Percentiles rank a stretch among this genome's conserved stretches.
Conservation (phyloP, 2,797 vertebrate genomes). For the Alouatta caraya region DNA sequence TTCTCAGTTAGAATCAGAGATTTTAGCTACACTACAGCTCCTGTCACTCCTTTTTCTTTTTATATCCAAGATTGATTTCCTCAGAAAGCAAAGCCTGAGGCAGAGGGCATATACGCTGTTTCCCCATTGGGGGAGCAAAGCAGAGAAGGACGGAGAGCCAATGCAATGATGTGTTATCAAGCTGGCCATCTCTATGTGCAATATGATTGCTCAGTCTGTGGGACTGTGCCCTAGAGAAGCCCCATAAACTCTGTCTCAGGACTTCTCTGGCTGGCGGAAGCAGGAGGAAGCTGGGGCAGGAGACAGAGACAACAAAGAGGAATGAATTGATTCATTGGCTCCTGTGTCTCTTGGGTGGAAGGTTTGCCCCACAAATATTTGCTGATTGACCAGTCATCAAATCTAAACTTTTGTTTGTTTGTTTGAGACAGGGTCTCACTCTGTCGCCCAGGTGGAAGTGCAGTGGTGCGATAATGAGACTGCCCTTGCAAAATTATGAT, state of each 20-base stretch:
- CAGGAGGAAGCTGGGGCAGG: background rate
- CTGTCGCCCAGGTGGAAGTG: too few species aligned
- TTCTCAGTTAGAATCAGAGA: conserved; percentile 32
- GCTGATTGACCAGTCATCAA: background rate
- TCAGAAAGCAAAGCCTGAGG: background rate
- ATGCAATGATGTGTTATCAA: background rate
- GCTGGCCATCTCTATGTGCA: background rate
- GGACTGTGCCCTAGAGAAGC: background rate
- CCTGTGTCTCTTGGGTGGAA: background rate
- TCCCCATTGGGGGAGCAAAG: background rate
- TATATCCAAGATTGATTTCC: background rate
- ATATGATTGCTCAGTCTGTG: background rate
- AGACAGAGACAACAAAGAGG: background rate
- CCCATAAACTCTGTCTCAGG: background rate
- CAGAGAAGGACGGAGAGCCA: background rate
- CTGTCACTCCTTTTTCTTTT: background rate
- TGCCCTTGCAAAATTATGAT: too few species aligned
- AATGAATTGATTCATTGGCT: background rate
- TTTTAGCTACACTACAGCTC: background rate
- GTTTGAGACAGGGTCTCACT: too few species aligned
- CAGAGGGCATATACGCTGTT: background rate
- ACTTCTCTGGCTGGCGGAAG: background rate
- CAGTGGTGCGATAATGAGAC: too few species aligned
- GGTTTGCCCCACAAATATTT: background rate
- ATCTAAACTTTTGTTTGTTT: too few species aligned